These are phyloP conservation scores for Esperia sulphurella DNA, from an alignment of 2,888 invertebrate species.

Conservation along the genomic window DNA sequence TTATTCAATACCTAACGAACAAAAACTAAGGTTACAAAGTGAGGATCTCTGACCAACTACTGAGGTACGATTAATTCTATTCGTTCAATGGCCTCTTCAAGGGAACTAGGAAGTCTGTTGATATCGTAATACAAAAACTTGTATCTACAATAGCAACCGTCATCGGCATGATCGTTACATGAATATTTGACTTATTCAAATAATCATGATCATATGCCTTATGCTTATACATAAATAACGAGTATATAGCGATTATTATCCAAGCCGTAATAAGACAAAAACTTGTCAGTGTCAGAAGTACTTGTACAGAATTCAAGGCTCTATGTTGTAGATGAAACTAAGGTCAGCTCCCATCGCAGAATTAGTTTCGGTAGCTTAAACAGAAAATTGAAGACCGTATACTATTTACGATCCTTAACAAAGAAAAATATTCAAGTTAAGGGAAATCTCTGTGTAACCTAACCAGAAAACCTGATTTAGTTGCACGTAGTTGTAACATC, in stretches of 20 bases:
- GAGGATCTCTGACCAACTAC: too few relatives aligned
- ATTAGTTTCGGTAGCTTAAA: conserved; percentile 1
- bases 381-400: background rate
- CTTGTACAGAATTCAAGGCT: conserved; percentile 43
- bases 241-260: conserved; percentile 49
- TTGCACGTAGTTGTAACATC: too few relatives aligned
- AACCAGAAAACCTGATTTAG: background rate
- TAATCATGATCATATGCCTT: conserved; percentile 45
- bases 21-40: too few relatives aligned
- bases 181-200: conserved; percentile 39
- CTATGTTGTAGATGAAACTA: conserved; percentile 29
- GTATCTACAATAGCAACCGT: conserved; percentile 35
- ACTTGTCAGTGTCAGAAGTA: conserved; percentile 49
- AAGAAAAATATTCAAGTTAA: background rate
- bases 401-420: background rate
- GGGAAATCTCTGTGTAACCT: background rate
- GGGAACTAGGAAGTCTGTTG: conserved; percentile 57
- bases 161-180: conserved; percentile 21
- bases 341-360: conserved; percentile 27
- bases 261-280: conserved; percentile 47
- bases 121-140: conserved; percentile 39
- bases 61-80: background rate
- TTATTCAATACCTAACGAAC: too few relatives aligned
- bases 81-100: conserved; percentile 45
- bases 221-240: conserved; percentile 47